phyloP scores from a whole-genome alignment of 1,140 invertebrate genomes.

The Lordiphosa collinella region DNA sequence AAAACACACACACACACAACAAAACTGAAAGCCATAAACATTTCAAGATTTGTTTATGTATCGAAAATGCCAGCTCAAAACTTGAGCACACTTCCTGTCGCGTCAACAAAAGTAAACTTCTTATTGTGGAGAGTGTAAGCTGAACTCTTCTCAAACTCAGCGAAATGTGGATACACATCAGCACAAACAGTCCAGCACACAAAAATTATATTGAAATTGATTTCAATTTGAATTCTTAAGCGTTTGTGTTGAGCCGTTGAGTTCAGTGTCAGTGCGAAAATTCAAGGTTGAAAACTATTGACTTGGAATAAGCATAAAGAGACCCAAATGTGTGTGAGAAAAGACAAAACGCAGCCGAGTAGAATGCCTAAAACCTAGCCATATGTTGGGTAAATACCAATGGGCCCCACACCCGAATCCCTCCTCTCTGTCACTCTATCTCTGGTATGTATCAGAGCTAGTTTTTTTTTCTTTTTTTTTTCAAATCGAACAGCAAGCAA shows the following conservation, averaged over 20 bases:
- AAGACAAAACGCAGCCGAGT: conserved; percentile 6
- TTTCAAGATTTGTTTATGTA: conserved; percentile 44
- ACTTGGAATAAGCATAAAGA: conserved; percentile 17
- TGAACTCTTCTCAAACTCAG: conserved; percentile 16
- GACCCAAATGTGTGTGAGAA: conserved; percentile 19
- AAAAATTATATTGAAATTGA: conserved; percentile 66
- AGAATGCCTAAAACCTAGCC: conserved; percentile 19
- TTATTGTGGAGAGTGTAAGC: not conserved
- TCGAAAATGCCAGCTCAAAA: conserved; percentile 23
- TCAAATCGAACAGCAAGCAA: not conserved
- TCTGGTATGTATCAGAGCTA: not conserved
- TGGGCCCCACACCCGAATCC: not conserved
- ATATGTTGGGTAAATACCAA: conserved; percentile 54
- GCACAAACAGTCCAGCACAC: conserved; percentile 16
- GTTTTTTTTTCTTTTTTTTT: conserved; percentile 15
- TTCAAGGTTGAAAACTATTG: conserved; percentile 64
- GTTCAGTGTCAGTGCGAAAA: conserved; percentile 68
- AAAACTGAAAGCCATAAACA: conserved; percentile 38
- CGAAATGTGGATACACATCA: conserved; percentile 23
- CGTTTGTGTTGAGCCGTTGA: conserved; percentile 3
- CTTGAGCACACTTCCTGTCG: conserved; percentile 28
- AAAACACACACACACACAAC: conserved; percentile 5
- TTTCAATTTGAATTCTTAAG: conserved; percentile 68
- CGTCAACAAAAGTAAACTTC: conserved; percentile 4
- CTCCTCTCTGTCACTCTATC: not conserved